Percentiles rank a stretch among this genome's conserved stretches.
Conservation (phyloP, 2,888 invertebrate genomes). For the Ornithoptera alexandrae region DNA sequence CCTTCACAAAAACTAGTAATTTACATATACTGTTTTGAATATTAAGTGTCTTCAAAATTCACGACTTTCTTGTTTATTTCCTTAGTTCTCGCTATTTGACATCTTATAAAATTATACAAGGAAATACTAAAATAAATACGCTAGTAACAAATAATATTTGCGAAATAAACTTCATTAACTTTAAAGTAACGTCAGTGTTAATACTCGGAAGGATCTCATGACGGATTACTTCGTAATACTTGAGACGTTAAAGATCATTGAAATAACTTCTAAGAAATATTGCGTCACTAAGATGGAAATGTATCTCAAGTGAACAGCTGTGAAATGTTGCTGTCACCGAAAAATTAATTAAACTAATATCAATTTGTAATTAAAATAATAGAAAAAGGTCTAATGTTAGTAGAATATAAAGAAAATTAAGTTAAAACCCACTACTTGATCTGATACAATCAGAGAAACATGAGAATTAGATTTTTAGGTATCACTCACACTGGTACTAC, state of each 20-base stretch:
- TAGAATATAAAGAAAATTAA: too few species aligned
- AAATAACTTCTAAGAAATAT: background rate
- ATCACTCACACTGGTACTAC: too few species aligned
- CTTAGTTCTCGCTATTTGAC: background rate
- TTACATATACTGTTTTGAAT: background rate
- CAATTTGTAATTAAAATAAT: too few species aligned
- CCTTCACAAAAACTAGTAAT: background rate
- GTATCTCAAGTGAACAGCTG: background rate
- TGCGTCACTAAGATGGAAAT: background rate
- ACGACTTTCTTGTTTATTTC: background rate
- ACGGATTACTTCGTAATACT: background rate
- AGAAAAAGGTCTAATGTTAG: too few species aligned
- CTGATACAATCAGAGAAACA: too few species aligned
- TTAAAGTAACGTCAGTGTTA: conserved; percentile 15
- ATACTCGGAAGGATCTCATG: background rate
- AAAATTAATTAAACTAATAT: too few species aligned
- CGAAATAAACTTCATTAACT: background rate
- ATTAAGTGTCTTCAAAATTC: background rate
- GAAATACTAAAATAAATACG: background rate
- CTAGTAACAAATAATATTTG: background rate
- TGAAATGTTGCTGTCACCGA: background rate
- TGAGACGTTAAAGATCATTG: background rate
- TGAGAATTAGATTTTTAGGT: too few species aligned
- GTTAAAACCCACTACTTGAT: too few species aligned
- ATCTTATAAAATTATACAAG: background rate